phyloP scores from a whole-genome alignment of 92 coral and sea anemone genomes.

The Galaxea fascicularis region DNA sequence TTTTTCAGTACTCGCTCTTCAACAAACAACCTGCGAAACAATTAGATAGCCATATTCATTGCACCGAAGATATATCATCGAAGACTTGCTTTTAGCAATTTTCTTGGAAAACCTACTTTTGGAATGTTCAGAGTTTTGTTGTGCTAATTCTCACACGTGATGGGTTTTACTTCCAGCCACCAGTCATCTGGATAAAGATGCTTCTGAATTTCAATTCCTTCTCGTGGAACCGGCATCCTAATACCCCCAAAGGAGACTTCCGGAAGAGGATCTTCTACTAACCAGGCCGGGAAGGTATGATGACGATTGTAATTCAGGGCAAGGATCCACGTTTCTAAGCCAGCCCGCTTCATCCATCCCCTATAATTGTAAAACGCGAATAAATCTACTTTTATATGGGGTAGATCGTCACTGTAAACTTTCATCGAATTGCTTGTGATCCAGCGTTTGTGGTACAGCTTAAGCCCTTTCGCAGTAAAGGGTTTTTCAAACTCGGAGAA shows the following conservation, averaged over 20 bases:
- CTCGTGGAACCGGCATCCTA: conserved; percentile 19
- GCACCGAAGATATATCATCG: too few relatives aligned
- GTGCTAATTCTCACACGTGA: neutral
- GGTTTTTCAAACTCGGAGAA: conserved; percentile 25
- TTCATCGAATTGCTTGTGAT: conserved; percentile 33
- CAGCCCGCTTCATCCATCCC: conserved; percentile 18
- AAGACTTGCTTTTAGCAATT: too few relatives aligned
- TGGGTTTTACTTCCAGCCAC: conserved; percentile 21
- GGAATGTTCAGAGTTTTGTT: too few relatives aligned
- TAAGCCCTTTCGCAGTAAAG: conserved; percentile 41
- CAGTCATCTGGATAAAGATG: conserved; percentile 24
- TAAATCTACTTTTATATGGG: conserved; percentile 17
- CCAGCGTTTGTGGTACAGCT: conserved; percentile 27
- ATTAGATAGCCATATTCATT: too few relatives aligned
- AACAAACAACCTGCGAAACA: too few relatives aligned
- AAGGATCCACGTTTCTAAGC: conserved; percentile 18
- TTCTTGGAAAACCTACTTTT: too few relatives aligned
- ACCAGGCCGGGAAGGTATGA: conserved; percentile 2
- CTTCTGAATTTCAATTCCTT: conserved; percentile 9
- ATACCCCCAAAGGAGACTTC: neutral
- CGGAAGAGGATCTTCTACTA: conserved; percentile 11
- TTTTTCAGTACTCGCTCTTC: too few relatives aligned
- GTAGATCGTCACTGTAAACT: conserved; percentile 23
- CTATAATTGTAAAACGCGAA: conserved; percentile 1
- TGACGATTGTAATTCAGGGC: neutral